Evolutionary conservation across 2,888 invertebrate species (phyloP).

Genomic region (Trachelus tabidus): DNA sequence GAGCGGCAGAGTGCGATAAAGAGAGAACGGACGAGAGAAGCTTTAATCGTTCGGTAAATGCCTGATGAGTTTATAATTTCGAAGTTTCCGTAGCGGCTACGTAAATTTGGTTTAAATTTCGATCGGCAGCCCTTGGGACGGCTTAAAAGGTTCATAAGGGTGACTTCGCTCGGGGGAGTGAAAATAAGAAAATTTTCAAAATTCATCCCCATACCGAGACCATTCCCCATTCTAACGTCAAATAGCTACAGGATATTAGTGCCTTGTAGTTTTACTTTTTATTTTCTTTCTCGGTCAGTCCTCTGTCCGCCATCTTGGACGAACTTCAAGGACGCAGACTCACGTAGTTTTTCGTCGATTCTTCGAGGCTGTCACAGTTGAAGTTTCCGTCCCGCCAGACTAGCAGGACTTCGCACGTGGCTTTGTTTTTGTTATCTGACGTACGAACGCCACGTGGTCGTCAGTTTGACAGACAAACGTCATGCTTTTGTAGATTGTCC

Average conservation of each 20-base stretch:
- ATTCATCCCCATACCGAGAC: neutral
- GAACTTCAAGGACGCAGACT: neutral
- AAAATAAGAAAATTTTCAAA: neutral
- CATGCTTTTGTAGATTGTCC: neutral
- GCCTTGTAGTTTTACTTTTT: no score
- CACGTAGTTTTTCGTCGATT: neutral
- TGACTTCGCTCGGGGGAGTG: neutral
- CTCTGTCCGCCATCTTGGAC: neutral
- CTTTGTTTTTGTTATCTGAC: neutral
- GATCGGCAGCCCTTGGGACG: conserved; percentile 1
- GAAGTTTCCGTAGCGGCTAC: conserved; percentile 35
- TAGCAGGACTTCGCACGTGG: neutral
- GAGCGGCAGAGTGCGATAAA: no score
- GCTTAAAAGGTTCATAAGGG: neutral
- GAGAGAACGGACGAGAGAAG: conserved; percentile 5
- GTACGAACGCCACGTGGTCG: no score
- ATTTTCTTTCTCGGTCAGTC: conserved; percentile 19
- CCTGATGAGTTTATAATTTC: conserved; percentile 55
- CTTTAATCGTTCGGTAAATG: conserved; percentile 55
- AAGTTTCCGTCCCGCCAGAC: neutral
- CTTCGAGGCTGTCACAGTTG: no score
- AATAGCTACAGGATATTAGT: no score
- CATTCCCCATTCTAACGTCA: neutral
- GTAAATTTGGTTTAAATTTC: conserved; percentile 17
- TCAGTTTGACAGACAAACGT: neutral